phyloP scores from a whole-genome alignment of 92 coral and sea anemone species.

The Scolanthus callimorphus region DNA sequence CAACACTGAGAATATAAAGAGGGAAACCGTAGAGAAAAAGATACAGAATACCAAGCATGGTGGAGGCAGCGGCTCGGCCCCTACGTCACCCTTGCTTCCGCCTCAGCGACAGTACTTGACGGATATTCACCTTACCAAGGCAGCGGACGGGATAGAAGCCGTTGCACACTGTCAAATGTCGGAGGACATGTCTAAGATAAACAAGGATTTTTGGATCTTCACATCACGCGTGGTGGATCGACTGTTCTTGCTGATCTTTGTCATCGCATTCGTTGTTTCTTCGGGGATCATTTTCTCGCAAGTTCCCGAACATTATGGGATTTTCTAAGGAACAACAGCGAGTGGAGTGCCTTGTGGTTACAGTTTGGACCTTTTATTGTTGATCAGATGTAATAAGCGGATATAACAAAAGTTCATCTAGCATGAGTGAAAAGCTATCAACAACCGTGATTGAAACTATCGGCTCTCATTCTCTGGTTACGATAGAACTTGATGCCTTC shows the following conservation, averaged over 20 bases:
- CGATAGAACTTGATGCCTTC: no score
- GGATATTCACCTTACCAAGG: conserved; percentile 10
- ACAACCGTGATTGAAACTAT: no score
- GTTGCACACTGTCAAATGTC: conserved; percentile 31
- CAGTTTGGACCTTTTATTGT: no score
- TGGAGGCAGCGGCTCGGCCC: neutral
- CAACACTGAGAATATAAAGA: conserved; percentile 17
- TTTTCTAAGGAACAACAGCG: conserved; percentile 18
- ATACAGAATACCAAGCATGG: conserved; percentile 36
- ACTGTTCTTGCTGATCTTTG: conserved; percentile 54
- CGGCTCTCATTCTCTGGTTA: no score
- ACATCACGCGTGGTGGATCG: conserved; percentile 82
- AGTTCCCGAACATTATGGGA: conserved; percentile 70
- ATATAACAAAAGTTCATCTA: no score
- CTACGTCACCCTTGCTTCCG: conserved; percentile 10
- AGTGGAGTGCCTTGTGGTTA: no score
- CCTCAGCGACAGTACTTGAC: conserved; percentile 2
- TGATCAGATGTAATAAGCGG: no score
- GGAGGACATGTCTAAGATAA: conserved; percentile 24
- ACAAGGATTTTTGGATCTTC: conserved; percentile 80
- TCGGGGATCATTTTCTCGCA: conserved; percentile 60
- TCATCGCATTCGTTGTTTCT: conserved; percentile 52
- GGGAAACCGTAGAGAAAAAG: conserved; percentile 39
- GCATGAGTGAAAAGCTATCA: no score
- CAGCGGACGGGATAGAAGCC: conserved; percentile 51